Evolutionary conservation across 2,888 invertebrate genomes (phyloP), one percentile per base, ranked within the genome.

Genomic region (Herminia tarsipennalis): DNA sequence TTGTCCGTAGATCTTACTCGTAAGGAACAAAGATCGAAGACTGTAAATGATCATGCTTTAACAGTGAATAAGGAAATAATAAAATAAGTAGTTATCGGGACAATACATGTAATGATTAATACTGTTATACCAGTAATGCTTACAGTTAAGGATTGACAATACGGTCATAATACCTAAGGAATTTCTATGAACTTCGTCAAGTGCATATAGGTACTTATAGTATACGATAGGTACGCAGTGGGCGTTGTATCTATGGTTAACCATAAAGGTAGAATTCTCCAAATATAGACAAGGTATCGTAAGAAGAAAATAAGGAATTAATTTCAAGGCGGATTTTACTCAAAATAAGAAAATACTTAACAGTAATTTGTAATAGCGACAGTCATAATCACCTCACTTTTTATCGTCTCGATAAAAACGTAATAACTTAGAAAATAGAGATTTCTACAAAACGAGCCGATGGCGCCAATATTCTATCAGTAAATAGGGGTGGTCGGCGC

Each of bases 401-500:
- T 65, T 57, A 46, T 20, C 12, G 36, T 35, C 46, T 37, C 22
- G n/a, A n/a, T n/a, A n/a, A n/a, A n/a, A n/a, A n/a, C n/a, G n/a
- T n/a, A n/a, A n/a, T n/a, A n/a, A 38, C 29, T 14, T 61, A 66
- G 58, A 66, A 66, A 63, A 58, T 59, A 62, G 50, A 62, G 63
- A 66, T 66, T 66, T 65, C 67, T 69, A 58, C 37, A 52, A 58
- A 69, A 56, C 47, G 24, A 62, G 54, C 39, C 48, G 48, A 50
- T 58, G 69, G 58, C 65, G 67, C 62, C 81, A 77, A 69, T 76
- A 73, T 69, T 76, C 73, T 76, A 73, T 76, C 76, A 72, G 76
- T 78, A 81, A 80, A 79, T 77, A 78, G 81, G 85, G 86, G 84
- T 86, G 85, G 86, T 81, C 81, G 70, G 66, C 64, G 66, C 25